Evolutionary conservation across 1,140 invertebrate genomes (phyloP).

Genomic region (Nymphalis io): DNA sequence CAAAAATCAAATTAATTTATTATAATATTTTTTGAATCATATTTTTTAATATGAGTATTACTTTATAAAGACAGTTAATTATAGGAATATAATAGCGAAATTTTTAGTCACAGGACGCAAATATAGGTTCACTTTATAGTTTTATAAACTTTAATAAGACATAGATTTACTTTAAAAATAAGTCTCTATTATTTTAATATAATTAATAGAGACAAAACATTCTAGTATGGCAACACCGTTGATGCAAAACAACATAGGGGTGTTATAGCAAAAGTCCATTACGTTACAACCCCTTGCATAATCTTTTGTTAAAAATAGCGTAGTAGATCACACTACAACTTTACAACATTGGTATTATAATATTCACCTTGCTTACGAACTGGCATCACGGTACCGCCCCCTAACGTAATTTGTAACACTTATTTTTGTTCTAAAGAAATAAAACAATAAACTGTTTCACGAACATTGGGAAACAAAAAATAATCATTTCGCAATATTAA

Average conservation of each 20-base stretch:
- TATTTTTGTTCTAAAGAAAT: conserved; percentile 63
- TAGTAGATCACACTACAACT: conserved; percentile 30
- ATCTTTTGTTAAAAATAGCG: conserved; percentile 28
- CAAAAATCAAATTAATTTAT: no score
- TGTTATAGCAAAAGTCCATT: conserved; percentile 4
- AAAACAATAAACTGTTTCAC: conserved; percentile 68
- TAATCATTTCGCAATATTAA: conserved; percentile 68
- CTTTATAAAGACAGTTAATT: no score
- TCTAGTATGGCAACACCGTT: conserved; percentile 16
- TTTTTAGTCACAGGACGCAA: no score
- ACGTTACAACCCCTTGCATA: conserved; percentile 32
- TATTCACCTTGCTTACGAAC: conserved; percentile 81
- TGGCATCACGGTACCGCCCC: conserved; percentile 80
- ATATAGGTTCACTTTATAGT: no score
- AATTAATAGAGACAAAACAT: conserved; percentile 4
- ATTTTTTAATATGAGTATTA: no score
- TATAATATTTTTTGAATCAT: no score
- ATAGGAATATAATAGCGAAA: no score
- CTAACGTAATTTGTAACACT: conserved; percentile 73
- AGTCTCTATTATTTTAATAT: no score
- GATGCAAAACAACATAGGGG: conserved; percentile 9
- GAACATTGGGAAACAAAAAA: conserved; percentile 42
- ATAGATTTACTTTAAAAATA: neutral
- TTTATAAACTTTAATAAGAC: neutral
- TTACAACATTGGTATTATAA: conserved; percentile 39